Evolutionary conservation across 2,888 invertebrate species (phyloP), one percentile per base, ranked within the genome.

Genomic region (Agonopterix subpropinquella): DNA sequence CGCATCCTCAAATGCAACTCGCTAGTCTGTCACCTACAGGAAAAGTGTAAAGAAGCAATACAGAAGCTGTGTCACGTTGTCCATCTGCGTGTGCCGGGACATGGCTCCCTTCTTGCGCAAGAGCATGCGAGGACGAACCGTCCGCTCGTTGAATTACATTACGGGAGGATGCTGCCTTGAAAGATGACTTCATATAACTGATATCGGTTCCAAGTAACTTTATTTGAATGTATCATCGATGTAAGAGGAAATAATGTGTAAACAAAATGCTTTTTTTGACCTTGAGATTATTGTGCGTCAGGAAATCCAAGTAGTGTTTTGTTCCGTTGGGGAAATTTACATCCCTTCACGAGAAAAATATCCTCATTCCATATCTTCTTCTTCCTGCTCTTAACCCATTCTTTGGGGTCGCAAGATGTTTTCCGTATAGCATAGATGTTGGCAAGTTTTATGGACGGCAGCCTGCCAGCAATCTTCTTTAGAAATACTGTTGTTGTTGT

Each of bases 21-120:
- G 36, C 44, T 11, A 39, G 47, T 47, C 42, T 47, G 47, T 8
- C 43, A 15, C 64, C 64, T 66, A 70, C 73, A 82, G 80, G 82
- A 81, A 83, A 83, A 83, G 61, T 47, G 56, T 74, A 68, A 80
- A 75, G 62, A 64, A 72, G 74, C 66, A 73, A 78, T 80, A 77
- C 69, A 73, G 69, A 67, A 73, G 73, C 72, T 67, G 61, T 68
- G 71, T 80, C 82, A 83, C 84, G 81, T 79, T 69, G 60, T 54
- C 56, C 52, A 28, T 28, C 28, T 55, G 58, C 52, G 61, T 61
- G 64, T 61, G 65, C 67, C 61, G 70, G 78, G 80, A 79, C 78
- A 73, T 65, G 70, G 64, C 73, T 69, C 75, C 73, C 70, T 69
- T 58, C 63, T 77, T 77, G 74, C 73, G 74, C 71, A 75, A 75